Evolutionary conservation across 2,888 invertebrate species (phyloP).

Genomic region (Agrotis puta): DNA sequence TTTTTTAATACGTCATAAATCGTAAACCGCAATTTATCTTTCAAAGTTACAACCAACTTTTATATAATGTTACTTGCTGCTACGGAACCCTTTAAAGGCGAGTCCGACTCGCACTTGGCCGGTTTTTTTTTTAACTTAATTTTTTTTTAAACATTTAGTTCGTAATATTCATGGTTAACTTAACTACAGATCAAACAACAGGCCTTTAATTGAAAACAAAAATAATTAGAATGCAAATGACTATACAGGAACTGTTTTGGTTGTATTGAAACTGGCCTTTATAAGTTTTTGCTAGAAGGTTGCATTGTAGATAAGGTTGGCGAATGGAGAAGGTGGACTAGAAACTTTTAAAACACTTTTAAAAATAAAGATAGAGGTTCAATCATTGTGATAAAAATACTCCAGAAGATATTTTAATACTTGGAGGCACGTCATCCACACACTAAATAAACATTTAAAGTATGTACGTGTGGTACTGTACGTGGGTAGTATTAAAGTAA

Average conservation of each 20-base stretch:
- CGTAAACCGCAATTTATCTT: too few species aligned
- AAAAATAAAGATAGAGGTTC: background rate
- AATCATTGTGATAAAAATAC: constrained; percentile 3
- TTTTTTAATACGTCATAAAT: too few species aligned
- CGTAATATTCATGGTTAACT: too few species aligned
- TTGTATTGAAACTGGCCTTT: constrained; percentile 4
- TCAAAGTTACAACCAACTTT: too few species aligned
- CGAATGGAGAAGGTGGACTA: background rate
- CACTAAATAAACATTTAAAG: background rate
- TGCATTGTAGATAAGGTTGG: background rate
- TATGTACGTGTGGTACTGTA: background rate
- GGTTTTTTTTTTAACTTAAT: too few species aligned
- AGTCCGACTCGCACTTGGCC: too few species aligned
- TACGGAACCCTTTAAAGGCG: too few species aligned
- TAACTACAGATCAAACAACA: too few species aligned
- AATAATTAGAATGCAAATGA: background rate
- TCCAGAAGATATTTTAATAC: constrained; percentile 3
- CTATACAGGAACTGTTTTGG: background rate
- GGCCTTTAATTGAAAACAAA: background rate
- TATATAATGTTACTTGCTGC: too few species aligned
- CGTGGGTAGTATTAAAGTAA: constrained; percentile 29
- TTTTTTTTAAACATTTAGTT: too few species aligned
- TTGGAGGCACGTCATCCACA: constrained; percentile 17
- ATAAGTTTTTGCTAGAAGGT: background rate
- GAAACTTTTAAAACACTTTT: background rate